Percentiles rank a stretch among this genome's conserved stretches.
Conservation (phyloP, 1,140 invertebrate species). For the Acyrthosiphon pisum region DNA sequence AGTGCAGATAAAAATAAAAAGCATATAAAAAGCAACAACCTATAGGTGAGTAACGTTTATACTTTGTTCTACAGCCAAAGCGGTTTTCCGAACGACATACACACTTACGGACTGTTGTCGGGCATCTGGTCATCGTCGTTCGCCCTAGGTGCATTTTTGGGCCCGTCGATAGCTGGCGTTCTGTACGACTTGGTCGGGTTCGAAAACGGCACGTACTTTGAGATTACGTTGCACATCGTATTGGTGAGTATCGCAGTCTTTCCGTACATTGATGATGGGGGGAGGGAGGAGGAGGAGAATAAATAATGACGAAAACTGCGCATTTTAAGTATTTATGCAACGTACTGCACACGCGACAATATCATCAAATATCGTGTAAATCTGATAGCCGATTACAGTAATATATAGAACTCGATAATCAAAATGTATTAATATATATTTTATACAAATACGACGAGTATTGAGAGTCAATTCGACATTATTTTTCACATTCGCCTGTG, state of each 20-base stretch:
- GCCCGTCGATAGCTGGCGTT: slow-evolving; percentile 64
- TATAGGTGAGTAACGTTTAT: neutral
- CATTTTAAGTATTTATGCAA: no score
- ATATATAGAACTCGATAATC: neutral
- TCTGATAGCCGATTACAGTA: no score
- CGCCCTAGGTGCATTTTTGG: slow-evolving; percentile 66
- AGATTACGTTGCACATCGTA: slow-evolving; percentile 62
- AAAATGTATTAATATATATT: no score
- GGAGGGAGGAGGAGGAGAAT: no score
- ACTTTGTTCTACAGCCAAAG: slow-evolving; percentile 60
- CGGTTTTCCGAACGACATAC: slow-evolving; percentile 66
- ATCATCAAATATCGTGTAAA: no score
- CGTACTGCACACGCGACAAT: no score
- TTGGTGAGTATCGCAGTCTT: slow-evolving; percentile 61
- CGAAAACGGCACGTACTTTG: slow-evolving; percentile 63
- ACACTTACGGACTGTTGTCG: slow-evolving; percentile 67
- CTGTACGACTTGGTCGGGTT: slow-evolving; percentile 65
- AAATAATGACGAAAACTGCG: no score
- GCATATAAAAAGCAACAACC: neutral
- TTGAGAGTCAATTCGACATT: neutral
- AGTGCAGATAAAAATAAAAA: neutral
- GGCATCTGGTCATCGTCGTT: slow-evolving; percentile 67
- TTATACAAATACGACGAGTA: neutral
- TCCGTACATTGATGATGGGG: no score
- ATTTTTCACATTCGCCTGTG: neutral